Evolutionary conservation across 2,888 invertebrate species (phyloP), one percentile per base, ranked within the genome.

Genomic region (Incurvaria masculella): DNA sequence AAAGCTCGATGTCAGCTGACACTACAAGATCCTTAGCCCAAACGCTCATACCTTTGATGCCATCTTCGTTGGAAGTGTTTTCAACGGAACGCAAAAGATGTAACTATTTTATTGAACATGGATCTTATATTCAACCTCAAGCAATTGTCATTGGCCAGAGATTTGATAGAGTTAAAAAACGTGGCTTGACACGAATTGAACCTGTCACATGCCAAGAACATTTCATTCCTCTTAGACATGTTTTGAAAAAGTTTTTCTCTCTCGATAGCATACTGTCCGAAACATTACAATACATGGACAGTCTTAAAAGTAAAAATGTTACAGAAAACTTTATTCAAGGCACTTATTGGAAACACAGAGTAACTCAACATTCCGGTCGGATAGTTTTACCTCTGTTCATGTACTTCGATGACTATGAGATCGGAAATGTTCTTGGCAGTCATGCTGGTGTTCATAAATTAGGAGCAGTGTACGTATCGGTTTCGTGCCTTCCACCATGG

Each of bases 381-480:
- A 21, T 20, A 11, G 41, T 47, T 20, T 21, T 44, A 21, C 53
- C 53, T 14, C 23, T 53, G 21, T 48, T 50, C 39, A n/a, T 53
- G 10, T 48, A 44, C 44, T 53, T 49, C 45, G 51, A 53, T 40
- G 49, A 54, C 21, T 52, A 48, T 43, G 54, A 54, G 27, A 50
- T 47, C 2, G 44, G 44, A 20, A 54, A 54, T 43, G 44, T 26
- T 17, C 23, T 51, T 23, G 51, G 51, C 4, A 51, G 51, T 33
- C 53, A 53, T 33, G 16, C 51, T 6, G 52, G 54, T 14, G 42
- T 51, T 10, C 50, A 54, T 48, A 54, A 54, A 46, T 45, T 54
- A 27, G 54, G 54, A n/a, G 49, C 46, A 5, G 40, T 51, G 18
- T 53, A 53, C 21, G 23, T 49, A 2, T 49, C 51, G 18, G 23